Conservation (phyloP, 2,888 invertebrate species). For the Dexiosoma caninum region DNA sequence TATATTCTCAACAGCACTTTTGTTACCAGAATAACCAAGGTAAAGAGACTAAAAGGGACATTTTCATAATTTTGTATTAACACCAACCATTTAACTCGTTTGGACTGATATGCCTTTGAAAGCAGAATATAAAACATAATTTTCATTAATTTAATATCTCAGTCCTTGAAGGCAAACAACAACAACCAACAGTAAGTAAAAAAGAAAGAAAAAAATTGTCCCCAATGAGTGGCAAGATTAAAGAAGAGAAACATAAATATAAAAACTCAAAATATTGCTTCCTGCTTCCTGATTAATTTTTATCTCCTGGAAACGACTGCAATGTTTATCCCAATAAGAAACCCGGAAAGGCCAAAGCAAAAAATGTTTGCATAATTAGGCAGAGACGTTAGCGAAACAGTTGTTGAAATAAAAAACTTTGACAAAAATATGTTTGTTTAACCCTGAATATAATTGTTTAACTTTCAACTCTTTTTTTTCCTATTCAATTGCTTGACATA, state of each 20-base stretch:
- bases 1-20: conserved; percentile 53
- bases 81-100: conserved; percentile 47
- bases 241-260: too few species aligned
- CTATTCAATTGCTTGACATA: conserved; percentile 65
- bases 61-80: conserved; percentile 67
- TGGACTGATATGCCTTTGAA: neutral
- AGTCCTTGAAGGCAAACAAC: conserved; percentile 64
- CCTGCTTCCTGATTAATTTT: conserved; percentile 45
- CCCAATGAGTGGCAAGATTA: conserved; percentile 63
- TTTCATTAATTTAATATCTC: conserved; percentile 72
- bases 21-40: neutral
- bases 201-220: conserved; percentile 61
- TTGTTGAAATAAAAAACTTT: neutral
- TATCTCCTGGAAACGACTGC: neutral
- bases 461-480: conserved; percentile 43
- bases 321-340: conserved; percentile 25
- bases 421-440: neutral
- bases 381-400: conserved; percentile 37
- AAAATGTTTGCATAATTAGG: conserved; percentile 67
- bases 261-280: conserved; percentile 14
- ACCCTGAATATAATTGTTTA: conserved; percentile 38
- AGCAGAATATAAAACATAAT: conserved; percentile 63
- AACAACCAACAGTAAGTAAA: too few species aligned
- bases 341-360: conserved; percentile 32
- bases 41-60: conserved; percentile 50